Conservation (phyloP, 2,888 invertebrate genomes). For the Eupeodes luniger region DNA sequence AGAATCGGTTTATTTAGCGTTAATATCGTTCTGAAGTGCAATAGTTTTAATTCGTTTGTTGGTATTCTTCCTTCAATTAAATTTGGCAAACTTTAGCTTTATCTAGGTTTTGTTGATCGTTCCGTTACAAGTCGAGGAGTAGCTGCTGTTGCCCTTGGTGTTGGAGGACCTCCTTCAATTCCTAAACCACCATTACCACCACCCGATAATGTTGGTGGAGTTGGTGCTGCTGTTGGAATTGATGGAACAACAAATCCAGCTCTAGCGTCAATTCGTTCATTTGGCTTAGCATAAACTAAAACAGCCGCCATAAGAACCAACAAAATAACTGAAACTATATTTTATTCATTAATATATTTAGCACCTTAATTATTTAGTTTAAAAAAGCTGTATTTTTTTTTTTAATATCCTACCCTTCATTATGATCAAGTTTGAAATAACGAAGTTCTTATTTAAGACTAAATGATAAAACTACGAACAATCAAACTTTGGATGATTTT, state of each 20-base stretch:
- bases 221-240: constrained; percentile 32
- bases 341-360: not conserved
- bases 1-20: too few relatives aligned
- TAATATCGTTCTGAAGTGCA: not conserved
- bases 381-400: not conserved
- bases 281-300: constrained; percentile 18
- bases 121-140: not conserved
- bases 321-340: constrained; percentile 12
- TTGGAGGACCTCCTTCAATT: constrained; percentile 30
- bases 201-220: constrained; percentile 19
- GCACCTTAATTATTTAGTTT: not conserved
- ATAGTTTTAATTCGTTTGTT: not conserved
- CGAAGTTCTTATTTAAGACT: not conserved
- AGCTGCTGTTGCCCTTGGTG: constrained; percentile 10
- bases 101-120: constrained; percentile 1
- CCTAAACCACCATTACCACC: not conserved
- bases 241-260: constrained; percentile 22
- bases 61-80: too few relatives aligned
- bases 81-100: not conserved
- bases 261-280: not conserved
- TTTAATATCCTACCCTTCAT: constrained; percentile 10
- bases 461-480: not conserved
- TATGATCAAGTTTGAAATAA: not conserved
- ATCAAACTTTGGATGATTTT: not conserved
- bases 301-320: constrained; percentile 20